Evolutionary conservation across 2,888 invertebrate genomes (phyloP), one percentile per base, ranked within the genome.

Genomic region (Schrankia costaestrigalis): DNA sequence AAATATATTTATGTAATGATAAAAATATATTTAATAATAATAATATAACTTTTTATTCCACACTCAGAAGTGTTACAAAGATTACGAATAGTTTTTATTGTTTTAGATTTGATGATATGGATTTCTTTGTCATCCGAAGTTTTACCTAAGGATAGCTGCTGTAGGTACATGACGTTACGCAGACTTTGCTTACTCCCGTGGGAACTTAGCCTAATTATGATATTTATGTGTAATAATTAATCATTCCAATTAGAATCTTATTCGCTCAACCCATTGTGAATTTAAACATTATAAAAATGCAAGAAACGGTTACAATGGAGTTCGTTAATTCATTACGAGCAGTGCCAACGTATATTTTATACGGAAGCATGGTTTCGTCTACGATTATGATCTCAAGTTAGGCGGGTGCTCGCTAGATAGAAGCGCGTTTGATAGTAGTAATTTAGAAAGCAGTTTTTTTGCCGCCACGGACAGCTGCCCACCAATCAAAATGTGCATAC

Each of bases 391-490:
- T 82, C 83, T 74, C 49, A 45, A 56, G 66, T 59, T 68, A 75
- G 79, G 68, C 69, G 72, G 78, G 78, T 78, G 39, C 35, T 35
- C 31, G 44, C 76, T 58, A 63, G 62, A 63, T 66, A 66, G 61
- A 69, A 61, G 64, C 57, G 51, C 54, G 51, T 58, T 71, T 70
- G 70, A 81, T 80, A 74, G 74, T 69, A 66, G 79, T 78, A 74
- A 83, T 83, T 83, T 83, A 76, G 78, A 80, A 83, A 81, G 78
- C 70, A 67, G 73, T 81, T 84, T 85, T 78, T 85, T 80, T 41
- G 77, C 76, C 58, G 70, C 71, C 56, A 75, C 70, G 70, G 74
- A 49, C 86, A 85, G 83, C 84, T 85, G 85, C 65, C 74, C 74
- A 78, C 82, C 76, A 77, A 80, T 79, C 76, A 71, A 79, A 79